Conservation (phyloP, 2,113 vertebrate genomes). For the Motacilla alba region DNA sequence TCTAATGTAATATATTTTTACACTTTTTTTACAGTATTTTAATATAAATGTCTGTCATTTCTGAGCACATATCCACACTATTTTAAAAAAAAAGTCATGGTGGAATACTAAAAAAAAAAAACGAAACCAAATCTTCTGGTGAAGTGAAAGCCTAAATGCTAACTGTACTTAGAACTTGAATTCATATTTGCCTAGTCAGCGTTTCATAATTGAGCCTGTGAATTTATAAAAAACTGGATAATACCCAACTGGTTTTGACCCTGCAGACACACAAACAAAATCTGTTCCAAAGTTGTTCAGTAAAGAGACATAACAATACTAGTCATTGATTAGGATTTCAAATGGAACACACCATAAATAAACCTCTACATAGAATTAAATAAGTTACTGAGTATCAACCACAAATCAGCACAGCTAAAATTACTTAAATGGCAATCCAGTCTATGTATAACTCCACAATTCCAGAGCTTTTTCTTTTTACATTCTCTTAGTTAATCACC, state of each 20-base stretch:
- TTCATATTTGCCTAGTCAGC: neutral
- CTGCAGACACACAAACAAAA: neutral
- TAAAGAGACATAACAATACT: neutral
- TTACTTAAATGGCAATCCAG: neutral
- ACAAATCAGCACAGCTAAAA: neutral
- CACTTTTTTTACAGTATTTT: neutral
- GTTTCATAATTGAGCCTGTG: neutral
- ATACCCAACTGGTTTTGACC: neutral
- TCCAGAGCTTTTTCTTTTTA: neutral
- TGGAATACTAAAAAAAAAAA: neutral
- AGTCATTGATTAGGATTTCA: neutral
- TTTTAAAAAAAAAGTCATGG: neutral
- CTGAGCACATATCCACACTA: neutral
- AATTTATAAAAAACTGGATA: neutral
- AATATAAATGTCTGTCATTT: neutral
- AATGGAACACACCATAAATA: neutral
- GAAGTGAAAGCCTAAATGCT: neutral
- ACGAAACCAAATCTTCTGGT: accelerated
- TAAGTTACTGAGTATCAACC: neutral
- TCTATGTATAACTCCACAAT: neutral
- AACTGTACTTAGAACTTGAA: neutral
- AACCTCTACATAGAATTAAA: neutral
- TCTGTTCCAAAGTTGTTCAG: neutral
- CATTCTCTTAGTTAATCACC: neutral
- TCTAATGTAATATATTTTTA: neutral